A percentile compares a stretch with the other conserved stretches of the same genome.
Conservation (phyloP, 2,888 invertebrate species). For the Yponomeuta evonymella region DNA sequence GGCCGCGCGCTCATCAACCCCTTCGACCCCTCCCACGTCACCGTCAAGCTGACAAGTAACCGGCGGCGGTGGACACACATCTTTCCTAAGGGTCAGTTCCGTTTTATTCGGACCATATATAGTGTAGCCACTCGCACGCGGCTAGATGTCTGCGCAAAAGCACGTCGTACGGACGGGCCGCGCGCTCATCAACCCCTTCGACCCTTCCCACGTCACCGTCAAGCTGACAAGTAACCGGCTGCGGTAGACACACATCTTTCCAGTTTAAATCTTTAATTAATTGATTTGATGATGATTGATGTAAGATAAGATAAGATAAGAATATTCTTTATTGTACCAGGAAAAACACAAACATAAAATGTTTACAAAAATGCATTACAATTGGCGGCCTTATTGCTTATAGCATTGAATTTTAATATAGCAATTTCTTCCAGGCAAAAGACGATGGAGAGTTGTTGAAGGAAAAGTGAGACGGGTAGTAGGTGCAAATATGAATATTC, state of each 20-base stretch:
- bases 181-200: conserved; percentile 97
- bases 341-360: no score
- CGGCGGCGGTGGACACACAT: conserved; percentile 98
- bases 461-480: no score
- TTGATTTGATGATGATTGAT: no score
- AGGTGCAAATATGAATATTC: no score
- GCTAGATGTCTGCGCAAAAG: conserved; percentile 58
- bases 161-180: conserved; percentile 83
- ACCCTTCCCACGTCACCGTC: conserved; percentile 95
- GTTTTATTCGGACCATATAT: background rate
- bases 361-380: no score
- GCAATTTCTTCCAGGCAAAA: no score
- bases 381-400: no score
- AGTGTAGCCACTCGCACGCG: conserved; percentile 32
- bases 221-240: conserved; percentile 96
- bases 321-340: no score
- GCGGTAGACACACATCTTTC: conserved; percentile 99
- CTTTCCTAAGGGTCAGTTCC: conserved; percentile 87
- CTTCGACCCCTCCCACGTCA: conserved; percentile 98
- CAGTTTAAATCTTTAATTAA: conserved; percentile 40
- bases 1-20: conserved; percentile 96
- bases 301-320: no score
- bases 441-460: no score
- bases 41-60: conserved; percentile 96
- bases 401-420: no score